phyloP scores from a whole-genome alignment of 2,797 vertebrate genomes.

The Neomorphus geoffroyi region DNA sequence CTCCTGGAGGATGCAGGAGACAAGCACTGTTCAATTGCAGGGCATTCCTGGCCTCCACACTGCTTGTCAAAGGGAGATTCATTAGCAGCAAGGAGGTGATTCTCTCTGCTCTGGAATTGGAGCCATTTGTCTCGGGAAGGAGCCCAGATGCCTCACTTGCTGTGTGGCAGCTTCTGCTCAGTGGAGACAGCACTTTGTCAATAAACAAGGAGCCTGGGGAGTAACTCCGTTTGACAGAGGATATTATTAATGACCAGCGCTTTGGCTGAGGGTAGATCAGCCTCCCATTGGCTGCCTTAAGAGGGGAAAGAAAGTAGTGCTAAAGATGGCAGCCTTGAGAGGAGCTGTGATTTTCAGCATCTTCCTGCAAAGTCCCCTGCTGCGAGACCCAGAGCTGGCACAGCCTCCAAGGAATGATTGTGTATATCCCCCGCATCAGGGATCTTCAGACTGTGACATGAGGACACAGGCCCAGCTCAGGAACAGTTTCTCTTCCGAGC shows the following conservation, averaged over 20 bases:
- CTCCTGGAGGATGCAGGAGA: neutral
- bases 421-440: neutral
- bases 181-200: constrained; percentile 27
- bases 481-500: neutral
- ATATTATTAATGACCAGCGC: constrained; percentile 8
- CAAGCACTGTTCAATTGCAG: neutral
- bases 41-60: neutral
- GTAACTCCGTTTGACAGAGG: constrained; percentile 30
- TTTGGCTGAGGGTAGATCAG: neutral
- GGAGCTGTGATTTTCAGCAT: neutral
- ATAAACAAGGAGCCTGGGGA: constrained; percentile 52
- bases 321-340: neutral
- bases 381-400: neutral
- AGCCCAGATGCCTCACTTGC: neutral
- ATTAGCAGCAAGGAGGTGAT: neutral
- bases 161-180: constrained; percentile 53
- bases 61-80: constrained; percentile 18
- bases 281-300: constrained; percentile 22
- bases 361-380: neutral
- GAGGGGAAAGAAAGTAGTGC: neutral
- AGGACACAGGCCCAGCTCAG: neutral
- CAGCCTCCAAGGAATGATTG: neutral
- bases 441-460: neutral
- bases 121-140: constrained; percentile 36
- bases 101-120: constrained; percentile 45